Evolutionary conservation across 2,113 vertebrate species (phyloP).

Genomic region (Podarcis muralis): DNA sequence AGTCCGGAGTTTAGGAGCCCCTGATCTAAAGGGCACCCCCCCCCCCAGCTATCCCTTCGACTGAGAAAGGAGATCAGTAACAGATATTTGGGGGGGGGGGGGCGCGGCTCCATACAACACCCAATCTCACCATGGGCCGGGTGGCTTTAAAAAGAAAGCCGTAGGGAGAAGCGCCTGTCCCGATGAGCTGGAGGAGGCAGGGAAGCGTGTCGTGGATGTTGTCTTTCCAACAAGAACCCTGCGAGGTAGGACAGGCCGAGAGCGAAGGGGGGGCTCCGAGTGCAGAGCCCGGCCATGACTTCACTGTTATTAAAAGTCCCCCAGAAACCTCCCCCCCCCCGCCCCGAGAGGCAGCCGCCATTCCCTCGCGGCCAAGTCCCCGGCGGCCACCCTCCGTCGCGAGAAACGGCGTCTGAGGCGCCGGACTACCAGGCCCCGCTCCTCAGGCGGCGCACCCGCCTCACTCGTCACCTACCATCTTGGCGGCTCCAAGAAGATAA

Average conservation of each 20-base stretch:
- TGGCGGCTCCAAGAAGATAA: not conserved
- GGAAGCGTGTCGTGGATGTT: too few relatives aligned
- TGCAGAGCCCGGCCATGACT: too few relatives aligned
- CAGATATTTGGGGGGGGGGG: not conserved
- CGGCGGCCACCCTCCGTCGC: not conserved
- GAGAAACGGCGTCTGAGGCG: not conserved
- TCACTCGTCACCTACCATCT: not conserved
- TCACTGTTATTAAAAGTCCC: too few relatives aligned
- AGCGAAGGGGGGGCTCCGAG: too few relatives aligned
- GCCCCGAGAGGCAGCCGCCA: too few relatives aligned
- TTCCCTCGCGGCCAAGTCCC: too few relatives aligned
- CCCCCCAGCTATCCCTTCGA: too few relatives aligned
- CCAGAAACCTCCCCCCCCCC: not conserved
- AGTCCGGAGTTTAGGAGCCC: too few relatives aligned
- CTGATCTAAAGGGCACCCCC: too few relatives aligned
- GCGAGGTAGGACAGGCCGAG: not conserved
- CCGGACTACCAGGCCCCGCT: not conserved
- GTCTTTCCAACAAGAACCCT: not conserved
- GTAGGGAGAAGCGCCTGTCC: too few relatives aligned
- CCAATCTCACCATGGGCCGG: not conserved
- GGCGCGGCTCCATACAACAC: not conserved
- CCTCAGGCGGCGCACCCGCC: not conserved
- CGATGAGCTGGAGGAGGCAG: too few relatives aligned
- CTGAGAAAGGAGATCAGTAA: not conserved
- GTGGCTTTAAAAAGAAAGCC: too few relatives aligned